Percentiles rank a stretch among this genome's conserved stretches.
Conservation (phyloP, 2,113 vertebrate genomes). For the Rhadina sibilatrix region DNA sequence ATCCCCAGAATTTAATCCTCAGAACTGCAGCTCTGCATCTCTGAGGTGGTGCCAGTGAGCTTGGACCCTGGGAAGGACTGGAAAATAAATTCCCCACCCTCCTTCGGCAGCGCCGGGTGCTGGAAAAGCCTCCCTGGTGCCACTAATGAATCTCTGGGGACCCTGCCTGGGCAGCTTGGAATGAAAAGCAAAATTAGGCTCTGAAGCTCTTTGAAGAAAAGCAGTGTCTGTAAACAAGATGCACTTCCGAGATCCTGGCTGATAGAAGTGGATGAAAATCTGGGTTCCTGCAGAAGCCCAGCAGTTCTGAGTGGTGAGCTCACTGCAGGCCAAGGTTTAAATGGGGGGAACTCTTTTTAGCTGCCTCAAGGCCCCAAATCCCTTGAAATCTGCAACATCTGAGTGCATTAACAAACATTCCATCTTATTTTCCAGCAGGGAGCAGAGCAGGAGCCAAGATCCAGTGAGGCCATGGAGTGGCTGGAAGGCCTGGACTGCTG, state of each 20-base stretch:
- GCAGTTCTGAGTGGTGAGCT: background rate
- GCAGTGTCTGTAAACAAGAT: background rate
- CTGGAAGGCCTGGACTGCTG: background rate
- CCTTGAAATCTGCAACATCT: fast-evolving
- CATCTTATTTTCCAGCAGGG: background rate
- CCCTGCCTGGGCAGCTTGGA: fast-evolving
- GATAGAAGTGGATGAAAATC: background rate
- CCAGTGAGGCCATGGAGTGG: fast-evolving
- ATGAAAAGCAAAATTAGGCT: background rate
- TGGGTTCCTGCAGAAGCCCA: background rate
- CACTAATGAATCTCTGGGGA: background rate
- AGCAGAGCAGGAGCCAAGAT: background rate
- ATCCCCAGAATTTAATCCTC: background rate
- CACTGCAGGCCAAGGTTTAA: background rate
- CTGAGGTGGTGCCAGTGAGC: background rate
- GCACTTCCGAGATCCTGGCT: background rate
- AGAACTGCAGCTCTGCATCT: background rate
- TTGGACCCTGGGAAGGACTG: background rate
- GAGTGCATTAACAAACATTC: fast-evolving
- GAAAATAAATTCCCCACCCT: background rate
- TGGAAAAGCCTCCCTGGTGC: background rate
- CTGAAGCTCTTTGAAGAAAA: background rate
- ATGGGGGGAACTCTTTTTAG: too few relatives aligned
- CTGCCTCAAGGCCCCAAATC: background rate
- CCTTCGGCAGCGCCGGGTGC: fast-evolving